Base-by-base conservation (phyloP, 2,113 vertebrate genomes). In the Aldabrachelys gigantea region DNA sequence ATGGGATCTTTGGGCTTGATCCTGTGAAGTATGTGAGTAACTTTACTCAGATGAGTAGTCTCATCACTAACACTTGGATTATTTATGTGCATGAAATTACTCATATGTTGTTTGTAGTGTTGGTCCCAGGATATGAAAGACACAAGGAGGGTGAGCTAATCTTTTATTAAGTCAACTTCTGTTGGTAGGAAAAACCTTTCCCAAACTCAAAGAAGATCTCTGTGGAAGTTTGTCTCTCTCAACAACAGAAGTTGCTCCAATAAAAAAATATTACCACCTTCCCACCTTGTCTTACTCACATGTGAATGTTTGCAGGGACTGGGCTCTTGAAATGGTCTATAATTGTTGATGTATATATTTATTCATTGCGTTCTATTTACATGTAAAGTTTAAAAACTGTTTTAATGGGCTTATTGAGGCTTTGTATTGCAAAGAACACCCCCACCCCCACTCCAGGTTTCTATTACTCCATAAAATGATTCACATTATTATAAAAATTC, bases 401-500 rank as follows among this genome's bases (percentile, higher is more conserved):
- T 76, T 92, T 53, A 94, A 95, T 78, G 35, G 69, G 1, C 1
- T 69, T 81, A 25, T 57, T 89, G 10, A 0, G 2, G 8, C 85
- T 87, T 79, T 35, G n/a, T 38, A 80, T 47, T 59, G 19, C 10
- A 57, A 31, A 41, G 24, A 2, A 11, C 38, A 44, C 78, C 84
- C 84, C 2, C 10, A 82, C 14, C 0, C 54, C 82, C 22, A 52
- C 79, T 53, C 84, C 41, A 57, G 38, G 31, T 69, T 96, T 94
- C 65, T 94, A 54, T 85, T 96, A 84, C 57, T 13, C 82, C 89
- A 31, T 91, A 89, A 78, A 7, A 84, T 84, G 24, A 24, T 72
- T 92, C 83, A 84, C 24, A 35, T 89, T 89, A 75, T 44, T 93
- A 90, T 87, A 88, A 21, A 86, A 89, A 93, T 56, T 44, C n/a